Conservation (phyloP, 2,113 vertebrate species). For the Acrocephalus arundinaceus region DNA sequence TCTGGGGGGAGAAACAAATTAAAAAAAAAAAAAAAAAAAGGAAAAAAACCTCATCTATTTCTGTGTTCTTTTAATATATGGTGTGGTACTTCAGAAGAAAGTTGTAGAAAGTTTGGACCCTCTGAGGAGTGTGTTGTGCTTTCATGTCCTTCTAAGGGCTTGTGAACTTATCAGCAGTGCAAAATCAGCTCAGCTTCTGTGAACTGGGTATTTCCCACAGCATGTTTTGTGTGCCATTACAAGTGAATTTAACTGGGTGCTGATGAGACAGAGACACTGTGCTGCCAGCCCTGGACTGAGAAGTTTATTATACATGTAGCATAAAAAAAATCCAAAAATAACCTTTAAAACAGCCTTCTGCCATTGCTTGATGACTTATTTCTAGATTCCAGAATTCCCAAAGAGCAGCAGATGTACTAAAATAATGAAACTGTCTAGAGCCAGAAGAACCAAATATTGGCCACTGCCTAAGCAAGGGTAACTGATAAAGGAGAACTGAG, state of each 20-base stretch:
- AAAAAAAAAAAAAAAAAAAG: not conserved
- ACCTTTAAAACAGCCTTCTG: not conserved
- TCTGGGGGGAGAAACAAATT: constrained; percentile 70
- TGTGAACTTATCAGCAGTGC: not conserved
- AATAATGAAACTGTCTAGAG: not conserved
- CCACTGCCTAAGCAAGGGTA: not conserved
- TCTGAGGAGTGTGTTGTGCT: not conserved
- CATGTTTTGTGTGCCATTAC: not conserved
- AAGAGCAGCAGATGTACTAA: not conserved
- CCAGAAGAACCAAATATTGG: not conserved
- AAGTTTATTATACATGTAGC: not conserved
- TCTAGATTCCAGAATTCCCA: not conserved
- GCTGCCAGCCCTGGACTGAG: not conserved
- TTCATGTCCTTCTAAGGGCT: not conserved
- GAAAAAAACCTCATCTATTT: not conserved
- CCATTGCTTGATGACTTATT: not conserved
- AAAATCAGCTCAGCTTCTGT: not conserved
- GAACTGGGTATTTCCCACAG: not conserved
- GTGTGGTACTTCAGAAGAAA: not conserved
- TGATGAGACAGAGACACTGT: not conserved
- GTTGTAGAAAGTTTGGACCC: not conserved
- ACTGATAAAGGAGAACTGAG: not conserved
- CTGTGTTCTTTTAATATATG: not conserved
- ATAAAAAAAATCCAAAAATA: not conserved
- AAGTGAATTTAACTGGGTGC: not conserved